Base-by-base conservation (phyloP, 2,797 vertebrate genomes). In the Natrix natrix region DNA sequence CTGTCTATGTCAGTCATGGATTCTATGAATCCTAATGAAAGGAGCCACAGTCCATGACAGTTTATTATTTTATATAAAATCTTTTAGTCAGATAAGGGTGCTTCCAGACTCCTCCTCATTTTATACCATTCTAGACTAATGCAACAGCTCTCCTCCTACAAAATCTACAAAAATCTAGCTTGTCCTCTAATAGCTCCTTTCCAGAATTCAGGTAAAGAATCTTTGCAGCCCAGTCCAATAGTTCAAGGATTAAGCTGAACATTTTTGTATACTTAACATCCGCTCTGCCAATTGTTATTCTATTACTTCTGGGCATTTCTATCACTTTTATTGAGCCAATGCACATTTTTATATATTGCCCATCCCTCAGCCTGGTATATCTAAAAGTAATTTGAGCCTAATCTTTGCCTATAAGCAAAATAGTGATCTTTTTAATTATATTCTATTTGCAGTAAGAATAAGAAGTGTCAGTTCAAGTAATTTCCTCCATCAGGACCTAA, bases 401-500 rank as follows among this genome's bases (percentile, higher is more conserved):
- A 66, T 88, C 43, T 88, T 48, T 57, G 28, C 32, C 61, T n/a
- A 3, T 28, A n/a, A 26, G 37, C 24, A 69, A 69, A 12, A 66
- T 12, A 88, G 10, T 57, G 56, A 66, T 89, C 74, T 66, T 89
- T 69, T 48, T 60, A 78, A 69, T 48, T 92, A 83, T n/a, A 32
- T 61, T 92, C 14, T 86, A 86, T 20, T 56, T 48, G 78, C 37
- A 83, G 32, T 59, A 69, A 63, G 8, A 92, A 20, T 90, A 59
- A 59, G 37, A 89, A 89, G 20, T 17, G 20, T 83, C 66, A n/a
- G 61, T 60, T 24, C 66, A 86, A 63, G 24, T 86, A 78, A 78
- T 93, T 91, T 89, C 89, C 90, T 59, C 89, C 61, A 87, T 60
- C 20, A n/a, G 24, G 5, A 57, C 89, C 20, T 28, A 54, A 91